Evolutionary conservation across 2,113 vertebrate genomes (phyloP).

Genomic region (Pelecanoides urinatrix): DNA sequence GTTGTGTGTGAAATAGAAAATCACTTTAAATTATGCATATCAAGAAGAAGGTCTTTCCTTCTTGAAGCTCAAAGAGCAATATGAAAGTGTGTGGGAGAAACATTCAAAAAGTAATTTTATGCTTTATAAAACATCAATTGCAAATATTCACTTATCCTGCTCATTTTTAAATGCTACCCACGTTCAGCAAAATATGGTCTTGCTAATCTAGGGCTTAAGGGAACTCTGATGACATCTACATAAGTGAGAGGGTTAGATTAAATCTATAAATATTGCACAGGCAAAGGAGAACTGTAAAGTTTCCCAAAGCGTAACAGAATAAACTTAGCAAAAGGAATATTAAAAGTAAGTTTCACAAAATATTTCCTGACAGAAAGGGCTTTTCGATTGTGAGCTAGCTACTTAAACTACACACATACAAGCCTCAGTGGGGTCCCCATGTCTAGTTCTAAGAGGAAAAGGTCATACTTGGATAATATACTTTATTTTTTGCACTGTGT

Average conservation of each 20-base stretch:
- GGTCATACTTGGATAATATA: background rate
- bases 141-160: conserved; percentile 29
- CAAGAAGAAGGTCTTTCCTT: background rate
- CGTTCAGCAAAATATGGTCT: background rate
- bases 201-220: conserved; percentile 30
- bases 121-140: conserved; percentile 30
- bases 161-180: conserved; percentile 11
- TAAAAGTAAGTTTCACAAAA: background rate
- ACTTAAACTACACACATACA: background rate
- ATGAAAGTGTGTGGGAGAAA: background rate
- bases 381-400: background rate
- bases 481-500: background rate
- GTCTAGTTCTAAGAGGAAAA: background rate
- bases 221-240: background rate
- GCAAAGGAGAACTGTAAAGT: background rate
- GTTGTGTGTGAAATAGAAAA: conserved; percentile 5
- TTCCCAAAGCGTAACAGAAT: background rate
- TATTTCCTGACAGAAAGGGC: background rate
- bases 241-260: conserved; percentile 26
- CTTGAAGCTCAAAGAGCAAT: conserved; percentile 22
- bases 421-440: background rate
- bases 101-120: conserved; percentile 34
- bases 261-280: conserved; percentile 19
- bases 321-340: background rate
- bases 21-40: conserved; percentile 34